These are phyloP conservation scores for Ophioninae sp. DNA, from an alignment of 2,888 invertebrate species.

Conservation along the genomic window DNA sequence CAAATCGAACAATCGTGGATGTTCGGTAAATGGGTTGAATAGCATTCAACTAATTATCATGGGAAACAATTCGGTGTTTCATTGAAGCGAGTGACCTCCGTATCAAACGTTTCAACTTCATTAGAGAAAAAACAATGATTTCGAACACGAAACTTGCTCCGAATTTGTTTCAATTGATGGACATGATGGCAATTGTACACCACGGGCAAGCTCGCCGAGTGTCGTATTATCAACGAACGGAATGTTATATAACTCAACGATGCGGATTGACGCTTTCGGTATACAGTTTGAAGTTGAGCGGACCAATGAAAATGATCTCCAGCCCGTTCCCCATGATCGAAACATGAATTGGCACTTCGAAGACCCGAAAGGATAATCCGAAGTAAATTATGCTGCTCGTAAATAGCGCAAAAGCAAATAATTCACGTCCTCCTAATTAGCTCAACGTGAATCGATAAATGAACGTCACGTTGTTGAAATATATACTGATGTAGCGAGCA, in stretches of 20 bases:
- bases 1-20: neutral
- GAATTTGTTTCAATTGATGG: neutral
- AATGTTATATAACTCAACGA: conserved; percentile 29
- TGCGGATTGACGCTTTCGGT: conserved; percentile 18
- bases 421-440: neutral
- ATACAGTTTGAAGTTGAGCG: neutral
- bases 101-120: neutral
- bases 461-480: neutral
- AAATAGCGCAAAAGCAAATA: conserved; percentile 7
- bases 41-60: neutral
- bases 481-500: neutral
- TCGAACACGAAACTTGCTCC: neutral
- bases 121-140: neutral
- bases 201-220: neutral
- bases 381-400: neutral
- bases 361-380: neutral
- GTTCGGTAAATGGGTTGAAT: neutral
- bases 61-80: neutral
- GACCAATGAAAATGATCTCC: neutral
- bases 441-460: neutral
- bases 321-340: neutral
- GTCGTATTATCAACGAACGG: conserved; percentile 13
- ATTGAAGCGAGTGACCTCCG: neutral
- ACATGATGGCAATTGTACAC: conserved; percentile 7
- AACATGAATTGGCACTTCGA: conserved; percentile 11